A percentile compares a stretch with the other conserved stretches of the same genome.
These are phyloP conservation scores for Syngnathus rostellatus DNA, from an alignment of 2,797 vertebrate species.

Conservation along the genomic window DNA sequence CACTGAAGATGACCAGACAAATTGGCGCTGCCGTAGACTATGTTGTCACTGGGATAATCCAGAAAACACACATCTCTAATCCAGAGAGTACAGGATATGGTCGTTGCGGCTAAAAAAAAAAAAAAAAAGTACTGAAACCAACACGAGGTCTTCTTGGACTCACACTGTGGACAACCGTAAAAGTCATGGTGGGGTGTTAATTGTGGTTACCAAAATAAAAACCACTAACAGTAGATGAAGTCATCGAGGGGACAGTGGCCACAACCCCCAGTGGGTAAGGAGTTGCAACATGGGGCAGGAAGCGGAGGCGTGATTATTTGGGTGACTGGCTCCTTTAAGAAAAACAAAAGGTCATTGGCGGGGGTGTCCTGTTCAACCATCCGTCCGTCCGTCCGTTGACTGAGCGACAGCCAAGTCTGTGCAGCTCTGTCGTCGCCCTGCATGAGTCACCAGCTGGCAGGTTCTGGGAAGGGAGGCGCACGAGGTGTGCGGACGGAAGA, in stretches of 20 bases:
- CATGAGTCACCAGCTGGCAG: constrained; percentile 52
- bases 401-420: constrained; percentile 29
- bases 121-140: neutral
- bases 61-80: neutral
- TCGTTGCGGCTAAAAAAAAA: too few relatives aligned
- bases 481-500: constrained; percentile 23
- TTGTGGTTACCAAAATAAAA: constrained; percentile 20
- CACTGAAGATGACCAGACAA: too few relatives aligned
- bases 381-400: constrained; percentile 18
- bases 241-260: constrained; percentile 9
- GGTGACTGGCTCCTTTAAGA: constrained; percentile 39
- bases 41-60: neutral
- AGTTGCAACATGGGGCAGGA: constrained; percentile 22
- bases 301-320: constrained; percentile 35
- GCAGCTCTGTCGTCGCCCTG: constrained; percentile 14
- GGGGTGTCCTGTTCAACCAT: constrained; percentile 21
- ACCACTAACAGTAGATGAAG: neutral
- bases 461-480: constrained; percentile 58
- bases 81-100: neutral
- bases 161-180: neutral
- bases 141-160: neutral
- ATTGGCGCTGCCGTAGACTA: neutral
- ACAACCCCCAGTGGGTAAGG: neutral
- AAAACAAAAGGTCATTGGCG: constrained; percentile 39
- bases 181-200: neutral